Evolutionary conservation across 2,113 vertebrate genomes (phyloP).

Genomic region (Bufo bufo): DNA sequence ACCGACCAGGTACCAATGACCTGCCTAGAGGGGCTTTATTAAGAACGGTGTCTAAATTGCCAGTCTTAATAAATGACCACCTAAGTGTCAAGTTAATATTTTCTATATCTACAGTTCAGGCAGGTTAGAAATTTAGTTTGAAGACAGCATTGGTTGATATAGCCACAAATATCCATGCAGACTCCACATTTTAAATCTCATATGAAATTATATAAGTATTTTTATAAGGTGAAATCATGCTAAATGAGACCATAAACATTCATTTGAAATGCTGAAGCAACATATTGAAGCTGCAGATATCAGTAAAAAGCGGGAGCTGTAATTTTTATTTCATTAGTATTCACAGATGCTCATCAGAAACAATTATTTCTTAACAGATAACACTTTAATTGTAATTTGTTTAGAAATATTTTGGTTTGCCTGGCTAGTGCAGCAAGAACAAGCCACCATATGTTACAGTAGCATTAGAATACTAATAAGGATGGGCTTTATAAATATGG

Average conservation of each 20-base stretch:
- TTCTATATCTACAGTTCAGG: too few relatives aligned
- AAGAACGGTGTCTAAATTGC: too few relatives aligned
- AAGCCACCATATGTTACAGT: slow-evolving; percentile 18
- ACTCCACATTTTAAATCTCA: not conserved
- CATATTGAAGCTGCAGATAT: not conserved
- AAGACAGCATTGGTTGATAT: not conserved
- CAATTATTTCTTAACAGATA: slow-evolving; percentile 43
- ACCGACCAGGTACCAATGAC: too few relatives aligned
- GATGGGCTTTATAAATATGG: not conserved
- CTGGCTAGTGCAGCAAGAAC: slow-evolving; percentile 21
- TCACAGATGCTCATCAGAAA: slow-evolving; percentile 39
- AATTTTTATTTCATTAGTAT: slow-evolving; percentile 32
- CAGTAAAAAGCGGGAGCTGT: not conserved
- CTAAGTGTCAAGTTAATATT: too few relatives aligned
- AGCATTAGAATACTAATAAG: not conserved
- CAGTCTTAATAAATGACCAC: too few relatives aligned
- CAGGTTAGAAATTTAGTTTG: not conserved
- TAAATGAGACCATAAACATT: slow-evolving; percentile 9
- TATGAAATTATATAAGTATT: too few relatives aligned
- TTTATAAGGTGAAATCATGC: not conserved
- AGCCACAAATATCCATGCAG: not conserved
- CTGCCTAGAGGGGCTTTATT: too few relatives aligned
- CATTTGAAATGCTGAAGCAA: not conserved
- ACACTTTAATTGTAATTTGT: slow-evolving; percentile 22
- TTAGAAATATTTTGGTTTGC: slow-evolving; percentile 43